Evolutionary conservation across 2,888 invertebrate species (phyloP).

Genomic region (Ditula angustiorana): DNA sequence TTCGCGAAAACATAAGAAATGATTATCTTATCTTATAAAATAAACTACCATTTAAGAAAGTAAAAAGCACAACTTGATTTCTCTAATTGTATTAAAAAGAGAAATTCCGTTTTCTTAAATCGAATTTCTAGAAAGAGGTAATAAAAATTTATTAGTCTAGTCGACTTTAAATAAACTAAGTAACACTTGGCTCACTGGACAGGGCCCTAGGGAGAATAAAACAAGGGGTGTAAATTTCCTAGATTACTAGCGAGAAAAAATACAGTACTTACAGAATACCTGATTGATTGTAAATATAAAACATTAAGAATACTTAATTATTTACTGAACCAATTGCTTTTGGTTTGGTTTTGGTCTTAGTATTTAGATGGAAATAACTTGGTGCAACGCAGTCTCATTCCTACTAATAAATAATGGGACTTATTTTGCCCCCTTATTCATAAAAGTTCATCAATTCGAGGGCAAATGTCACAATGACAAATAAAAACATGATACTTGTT

Average conservation of each 20-base stretch:
- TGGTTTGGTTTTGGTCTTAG: too few species aligned
- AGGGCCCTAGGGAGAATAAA: background rate
- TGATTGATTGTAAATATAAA: background rate
- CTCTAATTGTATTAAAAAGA: background rate
- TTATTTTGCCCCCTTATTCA: too few species aligned
- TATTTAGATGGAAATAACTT: too few species aligned
- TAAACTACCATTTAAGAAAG: background rate
- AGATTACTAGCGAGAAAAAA: background rate
- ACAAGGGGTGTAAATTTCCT: background rate
- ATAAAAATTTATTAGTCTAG: slow-evolving; percentile 13
- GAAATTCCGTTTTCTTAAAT: background rate
- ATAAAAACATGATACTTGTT: too few species aligned
- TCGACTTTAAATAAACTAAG: slow-evolving; percentile 5
- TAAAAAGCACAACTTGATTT: background rate
- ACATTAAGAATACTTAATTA: too few species aligned
- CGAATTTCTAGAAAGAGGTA: background rate
- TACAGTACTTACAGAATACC: too few species aligned
- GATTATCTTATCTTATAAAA: too few species aligned
- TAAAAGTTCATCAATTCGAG: too few species aligned
- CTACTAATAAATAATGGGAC: too few species aligned
- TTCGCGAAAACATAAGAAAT: background rate
- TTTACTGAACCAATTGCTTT: too few species aligned
- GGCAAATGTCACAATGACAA: too few species aligned
- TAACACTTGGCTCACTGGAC: background rate
- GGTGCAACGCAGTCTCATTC: too few species aligned